Evolutionary conservation across 37 sponge, comb jelly and placozoan species (phyloP), one percentile per base, ranked within the genome.

Genomic region (Aplysina aerophoba): DNA sequence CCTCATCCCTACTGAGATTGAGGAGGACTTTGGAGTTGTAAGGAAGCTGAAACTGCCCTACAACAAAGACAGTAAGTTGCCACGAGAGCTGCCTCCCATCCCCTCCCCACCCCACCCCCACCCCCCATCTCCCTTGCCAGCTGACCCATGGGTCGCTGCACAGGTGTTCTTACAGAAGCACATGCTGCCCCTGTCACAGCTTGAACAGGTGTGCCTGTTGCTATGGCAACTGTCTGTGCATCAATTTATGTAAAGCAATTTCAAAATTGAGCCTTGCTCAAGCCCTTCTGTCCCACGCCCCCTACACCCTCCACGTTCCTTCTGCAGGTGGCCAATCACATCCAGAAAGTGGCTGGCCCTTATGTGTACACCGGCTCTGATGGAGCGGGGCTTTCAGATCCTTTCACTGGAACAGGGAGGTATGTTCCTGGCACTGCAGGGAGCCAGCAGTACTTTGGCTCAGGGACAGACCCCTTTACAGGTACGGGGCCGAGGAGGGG

Each of bases 11-110:
- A 89, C 88, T 53, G 94, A 94, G 80, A 78, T 91, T 41, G 94
- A 94, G 54, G 94, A 94, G 68, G 89, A 79, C 0, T 55, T 65
- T 69, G 88, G 88, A 0, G 17, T 72, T 19, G 87, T 86, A 79
- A 90, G 88, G 63, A 93, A 87, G 56, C 85, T 93, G n/a, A 91
- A 91, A 36, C 87, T 94, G 0, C 94, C 94, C 0, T 94, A 94
- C 74, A 91, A 94, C 74, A 87, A 82, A 83, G 37, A 58, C 22
- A 85, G 94, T 94, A 39, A 82, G 59, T 50, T 6, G 35, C n/a
- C n/a, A n/a, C n/a, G n/a, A n/a, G n/a, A n/a, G n/a, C n/a, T n/a
- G 2, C 28, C 11, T 62, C 64, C 28, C 64, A 62, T 11, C 64
- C 64, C 24, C 28, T n/a, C 64, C 64, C 24, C 4, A 6, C 64